phyloP scores from a whole-genome alignment of 2,888 invertebrate species.

The Trisateles emortualis region DNA sequence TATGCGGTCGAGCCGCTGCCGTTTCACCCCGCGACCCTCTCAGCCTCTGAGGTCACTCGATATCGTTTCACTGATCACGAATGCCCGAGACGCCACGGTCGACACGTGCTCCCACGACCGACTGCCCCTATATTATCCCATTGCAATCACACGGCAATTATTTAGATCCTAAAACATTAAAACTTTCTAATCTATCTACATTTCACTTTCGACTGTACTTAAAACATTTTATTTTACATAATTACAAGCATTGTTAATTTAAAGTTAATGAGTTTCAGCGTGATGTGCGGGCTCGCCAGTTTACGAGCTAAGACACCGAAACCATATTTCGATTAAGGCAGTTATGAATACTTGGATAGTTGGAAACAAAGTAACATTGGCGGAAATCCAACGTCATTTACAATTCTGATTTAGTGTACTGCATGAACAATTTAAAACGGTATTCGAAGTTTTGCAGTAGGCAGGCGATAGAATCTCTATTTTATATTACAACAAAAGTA shows the following conservation, averaged over 20 bases:
- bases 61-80: conserved; percentile 74
- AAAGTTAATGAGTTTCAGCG: conserved; percentile 20
- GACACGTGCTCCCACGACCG: conserved; percentile 64
- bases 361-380: conserved; percentile 79
- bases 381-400: conserved; percentile 78
- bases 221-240: conserved; percentile 40
- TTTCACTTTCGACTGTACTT: conserved; percentile 45
- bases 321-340: conserved; percentile 66
- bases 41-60: conserved; percentile 71
- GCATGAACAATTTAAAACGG: conserved; percentile 72
- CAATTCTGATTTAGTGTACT: conserved; percentile 74
- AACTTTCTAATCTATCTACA: conserved; percentile 36
- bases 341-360: conserved; percentile 66
- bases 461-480: conserved; percentile 41
- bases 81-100: conserved; percentile 55
- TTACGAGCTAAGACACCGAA: conserved; percentile 51
- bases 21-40: conserved; percentile 62
- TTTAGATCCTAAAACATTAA: conserved; percentile 42
- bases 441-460: conserved; percentile 53
- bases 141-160: conserved; percentile 64
- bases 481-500: conserved; percentile 48
- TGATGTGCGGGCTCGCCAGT: conserved; percentile 31
- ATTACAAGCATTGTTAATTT: conserved; percentile 22
- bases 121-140: conserved; percentile 47
- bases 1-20: conserved; percentile 34